Evolutionary conservation across 1,140 invertebrate species (phyloP), one percentile per base, ranked within the genome.

Genomic region (Apis laboriosa): DNA sequence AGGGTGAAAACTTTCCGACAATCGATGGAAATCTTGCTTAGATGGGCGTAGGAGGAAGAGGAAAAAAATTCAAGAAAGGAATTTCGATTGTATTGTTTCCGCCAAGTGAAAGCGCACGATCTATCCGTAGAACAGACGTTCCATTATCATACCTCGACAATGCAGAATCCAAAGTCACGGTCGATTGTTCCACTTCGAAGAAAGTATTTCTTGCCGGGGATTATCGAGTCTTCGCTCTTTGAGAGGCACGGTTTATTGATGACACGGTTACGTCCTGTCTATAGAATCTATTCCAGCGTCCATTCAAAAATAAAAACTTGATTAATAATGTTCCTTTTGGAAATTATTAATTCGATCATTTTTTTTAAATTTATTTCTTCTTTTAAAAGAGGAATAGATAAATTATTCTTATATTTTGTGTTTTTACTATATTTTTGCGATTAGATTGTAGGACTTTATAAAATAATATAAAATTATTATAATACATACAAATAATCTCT

Each of bases 21-120:
- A 34, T 53, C 77, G 77, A 51, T 53, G n/a, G 51, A 70, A 64
- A 28, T 63, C 55, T 11, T 78, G 28, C 61, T 49, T 15, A 1
- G 55, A 0, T 9, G 8, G 1, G 64, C 1, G 5, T 1, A 49
- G 34, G 9, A 9, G 21, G 49, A 21, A 34, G 19, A 19, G 56
- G 21, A 34, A 75, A 82, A 60, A 80, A 80, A 66, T 72, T 55
- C 24, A 9, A 15, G 63, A 53, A 60, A 73, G 83, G 73, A 86
- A 81, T 80, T 58, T 64, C 77, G 68, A 80, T 84, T 68, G 73
- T 84, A 86, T 84, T 84, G 85, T 84, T 81, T 86, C 73, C 55
- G 77, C 43, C 24, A 55, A 84, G 61, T 28, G 77, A 77, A 56
- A 67, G 56, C 49, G 21, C 66, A 71, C 74, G 17, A 49, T 13